These are phyloP conservation scores for Lepidocolaptes lacrymiger DNA, from an alignment of 2,797 vertebrate genomes.

Conservation along the genomic window DNA sequence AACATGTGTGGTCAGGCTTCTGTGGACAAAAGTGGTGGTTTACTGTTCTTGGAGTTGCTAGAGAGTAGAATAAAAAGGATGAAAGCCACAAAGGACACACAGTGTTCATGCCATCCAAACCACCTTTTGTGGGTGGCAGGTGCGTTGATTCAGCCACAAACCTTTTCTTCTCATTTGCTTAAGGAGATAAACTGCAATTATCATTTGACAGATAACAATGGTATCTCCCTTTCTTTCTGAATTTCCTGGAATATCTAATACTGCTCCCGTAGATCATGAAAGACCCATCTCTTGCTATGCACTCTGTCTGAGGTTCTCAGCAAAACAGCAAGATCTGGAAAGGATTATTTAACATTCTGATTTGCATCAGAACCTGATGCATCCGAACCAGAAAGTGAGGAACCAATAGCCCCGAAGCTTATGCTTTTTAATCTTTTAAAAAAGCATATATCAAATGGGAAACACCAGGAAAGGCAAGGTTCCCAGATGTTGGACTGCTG, in stretches of 20 bases:
- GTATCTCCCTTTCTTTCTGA: neutral
- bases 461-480: conserved; percentile 1
- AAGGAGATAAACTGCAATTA: neutral
- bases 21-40: conserved; percentile 25
- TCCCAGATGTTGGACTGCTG: conserved; percentile 19
- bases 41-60: conserved; percentile 10
- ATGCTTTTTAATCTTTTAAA: conserved; percentile 4
- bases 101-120: neutral
- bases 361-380: neutral
- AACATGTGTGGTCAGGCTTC: conserved; percentile 25
- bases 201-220: neutral
- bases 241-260: neutral
- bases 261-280: neutral
- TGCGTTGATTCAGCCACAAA: neutral
- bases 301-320: neutral
- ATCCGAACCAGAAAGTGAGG: neutral
- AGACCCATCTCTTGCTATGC: neutral
- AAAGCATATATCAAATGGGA: neutral
- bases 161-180: neutral
- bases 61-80: neutral
- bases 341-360: neutral
- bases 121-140: neutral
- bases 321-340: neutral
- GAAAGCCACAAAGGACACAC: neutral
- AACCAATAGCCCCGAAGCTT: neutral